Base-by-base conservation (phyloP, 2,797 vertebrate genomes). In the Crax fasciolata region DNA sequence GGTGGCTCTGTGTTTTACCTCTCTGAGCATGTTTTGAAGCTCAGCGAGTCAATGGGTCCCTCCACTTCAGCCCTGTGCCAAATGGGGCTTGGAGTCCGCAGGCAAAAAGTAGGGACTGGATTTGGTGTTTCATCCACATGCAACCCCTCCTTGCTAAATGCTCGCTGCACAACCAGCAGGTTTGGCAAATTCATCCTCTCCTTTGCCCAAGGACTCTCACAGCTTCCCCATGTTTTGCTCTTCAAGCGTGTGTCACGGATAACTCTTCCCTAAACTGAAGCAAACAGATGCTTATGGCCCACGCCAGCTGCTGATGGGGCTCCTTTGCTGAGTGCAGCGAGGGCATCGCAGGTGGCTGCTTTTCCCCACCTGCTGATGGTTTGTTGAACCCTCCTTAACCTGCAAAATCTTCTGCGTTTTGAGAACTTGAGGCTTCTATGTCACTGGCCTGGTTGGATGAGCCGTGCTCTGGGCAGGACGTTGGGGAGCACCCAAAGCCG, bases 181-280 rank as follows among this genome's bases (percentile, higher is more conserved):
- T 57, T 89, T 85, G 88, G 92, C 80, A 93, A 92, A 93, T 93
- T 72, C 80, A 80, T 92, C 92, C 68, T 93, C 49, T 14, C 84
- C 70, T 90, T 91, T 94, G 92, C 70, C 71, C 93, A 93, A 96
- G 84, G 65, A 90, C 68, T 35, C 72, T 92, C 72, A 24, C 38
- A 43, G 75, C 82, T 90, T 83, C 84, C 52, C 52, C 51, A 49
- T 43, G 0, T 65, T 67, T 84, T 84, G 72, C 81, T 89, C 35
- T 85, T 89, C 54, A 94, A 87, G 82, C 58, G 63, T 62, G 74
- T 87, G 39, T 83, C 75, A 92, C 58, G 54, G 90, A 93, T 75
- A 96, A 77, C 71, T 92, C 59, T 74, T 68, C 92, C 74, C 63
- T 79, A 75, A 72, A 78, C 46, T 51, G 73, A 84, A 84, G 67